phyloP scores from a whole-genome alignment of 2,797 vertebrate species.

The Hypotaenidia philippensis region DNA sequence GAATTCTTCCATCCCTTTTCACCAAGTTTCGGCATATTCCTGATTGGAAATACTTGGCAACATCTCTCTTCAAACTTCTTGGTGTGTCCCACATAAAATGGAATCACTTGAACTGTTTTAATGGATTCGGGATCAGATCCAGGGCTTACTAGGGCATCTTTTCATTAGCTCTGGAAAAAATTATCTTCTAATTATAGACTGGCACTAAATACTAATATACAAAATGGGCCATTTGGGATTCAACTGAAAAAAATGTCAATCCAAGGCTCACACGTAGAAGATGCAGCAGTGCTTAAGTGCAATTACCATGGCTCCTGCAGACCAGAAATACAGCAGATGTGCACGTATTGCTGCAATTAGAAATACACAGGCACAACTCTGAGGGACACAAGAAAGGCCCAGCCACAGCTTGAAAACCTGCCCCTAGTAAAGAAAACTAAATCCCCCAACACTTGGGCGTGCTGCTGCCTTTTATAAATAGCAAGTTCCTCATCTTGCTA shows the following conservation, averaged over 20 bases:
- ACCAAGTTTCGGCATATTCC: neutral
- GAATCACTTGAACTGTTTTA: conserved; percentile 33
- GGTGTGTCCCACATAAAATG: conserved; percentile 33
- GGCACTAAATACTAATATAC: conserved; percentile 33
- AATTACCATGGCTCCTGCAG: neutral
- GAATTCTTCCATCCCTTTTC: conserved; percentile 8
- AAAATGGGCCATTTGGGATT: conserved; percentile 31
- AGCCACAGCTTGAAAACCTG: neutral
- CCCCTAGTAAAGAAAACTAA: neutral
- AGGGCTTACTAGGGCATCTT: conserved; percentile 66
- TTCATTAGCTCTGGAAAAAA: conserved; percentile 67
- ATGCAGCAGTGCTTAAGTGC: neutral
- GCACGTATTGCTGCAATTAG: neutral
- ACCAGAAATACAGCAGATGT: neutral
- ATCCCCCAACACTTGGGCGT: accelerated
- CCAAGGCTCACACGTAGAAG: neutral
- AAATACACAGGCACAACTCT: neutral
- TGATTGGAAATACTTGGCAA: conserved; percentile 9
- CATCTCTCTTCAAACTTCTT: neutral
- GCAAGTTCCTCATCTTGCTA: neutral
- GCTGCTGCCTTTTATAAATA: neutral
- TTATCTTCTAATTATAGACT: conserved; percentile 63
- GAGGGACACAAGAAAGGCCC: neutral
- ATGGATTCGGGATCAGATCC: conserved; percentile 45
- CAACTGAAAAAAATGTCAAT: neutral